Conservation (phyloP, 2,797 vertebrate species). For the Uromys caudimaculatus region DNA sequence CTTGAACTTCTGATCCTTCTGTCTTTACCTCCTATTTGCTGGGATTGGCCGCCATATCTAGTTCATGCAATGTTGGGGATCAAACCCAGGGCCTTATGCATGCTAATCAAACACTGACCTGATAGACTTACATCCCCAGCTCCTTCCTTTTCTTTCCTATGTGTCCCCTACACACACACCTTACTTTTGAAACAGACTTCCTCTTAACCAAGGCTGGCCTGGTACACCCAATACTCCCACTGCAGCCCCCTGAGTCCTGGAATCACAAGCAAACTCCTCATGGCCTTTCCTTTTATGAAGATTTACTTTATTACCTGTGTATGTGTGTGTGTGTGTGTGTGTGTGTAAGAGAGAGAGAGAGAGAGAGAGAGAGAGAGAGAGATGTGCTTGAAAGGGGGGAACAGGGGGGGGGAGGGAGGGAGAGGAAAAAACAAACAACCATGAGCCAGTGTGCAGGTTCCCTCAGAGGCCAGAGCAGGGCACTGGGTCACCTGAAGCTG, state of each 20-base stretch:
- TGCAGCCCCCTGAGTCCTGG: neutral
- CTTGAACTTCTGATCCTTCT: neutral
- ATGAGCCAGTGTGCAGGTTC: neutral
- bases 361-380: too few relatives aligned
- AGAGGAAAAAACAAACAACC: too few relatives aligned
- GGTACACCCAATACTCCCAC: neutral
- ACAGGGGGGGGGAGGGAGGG: too few relatives aligned
- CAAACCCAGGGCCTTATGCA: neutral
- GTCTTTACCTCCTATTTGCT: neutral
- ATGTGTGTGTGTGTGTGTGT: neutral
- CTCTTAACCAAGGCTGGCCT: neutral
- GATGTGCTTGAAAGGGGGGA: neutral
- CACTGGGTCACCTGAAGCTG: neutral
- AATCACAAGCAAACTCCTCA: neutral
- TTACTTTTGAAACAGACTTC: neutral
- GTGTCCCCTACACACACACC: too few relatives aligned
- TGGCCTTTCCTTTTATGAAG: neutral
- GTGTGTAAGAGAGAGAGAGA: too few relatives aligned
- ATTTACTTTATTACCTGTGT: neutral
- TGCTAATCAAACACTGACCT: neutral
- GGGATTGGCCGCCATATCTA: neutral
- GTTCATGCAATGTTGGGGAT: neutral
- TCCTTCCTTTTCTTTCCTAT: neutral
- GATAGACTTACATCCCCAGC: neutral
- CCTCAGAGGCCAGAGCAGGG: neutral